Evolutionary conservation across 2,797 vertebrate genomes (phyloP).

Genomic region (Staurois parvus): DNA sequence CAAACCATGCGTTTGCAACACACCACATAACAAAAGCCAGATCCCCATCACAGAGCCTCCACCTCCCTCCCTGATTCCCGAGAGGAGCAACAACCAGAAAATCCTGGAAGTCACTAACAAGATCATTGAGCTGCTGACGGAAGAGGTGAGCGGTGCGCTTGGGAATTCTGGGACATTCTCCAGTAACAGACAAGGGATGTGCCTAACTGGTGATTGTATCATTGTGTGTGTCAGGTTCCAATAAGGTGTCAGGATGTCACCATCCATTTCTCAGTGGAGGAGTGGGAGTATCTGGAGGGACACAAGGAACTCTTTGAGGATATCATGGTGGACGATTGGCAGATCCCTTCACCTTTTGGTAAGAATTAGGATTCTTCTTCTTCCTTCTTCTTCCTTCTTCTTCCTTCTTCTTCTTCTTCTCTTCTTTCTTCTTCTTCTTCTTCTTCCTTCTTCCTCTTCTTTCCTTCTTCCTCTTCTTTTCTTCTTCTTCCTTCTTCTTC

Average conservation of each 20-base stretch:
- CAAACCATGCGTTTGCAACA: neutral
- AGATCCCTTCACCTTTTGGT: neutral
- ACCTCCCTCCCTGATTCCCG: neutral
- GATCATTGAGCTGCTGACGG: neutral
- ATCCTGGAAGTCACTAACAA: neutral
- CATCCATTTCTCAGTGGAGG: conserved; percentile 32
- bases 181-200: neutral
- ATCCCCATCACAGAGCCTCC: neutral
- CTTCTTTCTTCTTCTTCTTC: too few relatives aligned
- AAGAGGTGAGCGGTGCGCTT: neutral
- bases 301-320: conserved; percentile 10
- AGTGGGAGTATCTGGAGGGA: conserved; percentile 43
- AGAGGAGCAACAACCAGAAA: neutral
- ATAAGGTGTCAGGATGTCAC: conserved; percentile 17
- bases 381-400: too few relatives aligned
- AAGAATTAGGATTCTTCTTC: neutral
- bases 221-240: conserved; percentile 17
- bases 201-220: neutral
- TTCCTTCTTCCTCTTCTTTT: too few relatives aligned
- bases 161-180: neutral
- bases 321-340: neutral
- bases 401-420: too few relatives aligned
- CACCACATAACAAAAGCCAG: neutral
- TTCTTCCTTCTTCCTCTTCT: too few relatives aligned
- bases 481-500: too few relatives aligned